phyloP scores from a whole-genome alignment of 2,888 invertebrate species.

The Ceraclea dissimilis region DNA sequence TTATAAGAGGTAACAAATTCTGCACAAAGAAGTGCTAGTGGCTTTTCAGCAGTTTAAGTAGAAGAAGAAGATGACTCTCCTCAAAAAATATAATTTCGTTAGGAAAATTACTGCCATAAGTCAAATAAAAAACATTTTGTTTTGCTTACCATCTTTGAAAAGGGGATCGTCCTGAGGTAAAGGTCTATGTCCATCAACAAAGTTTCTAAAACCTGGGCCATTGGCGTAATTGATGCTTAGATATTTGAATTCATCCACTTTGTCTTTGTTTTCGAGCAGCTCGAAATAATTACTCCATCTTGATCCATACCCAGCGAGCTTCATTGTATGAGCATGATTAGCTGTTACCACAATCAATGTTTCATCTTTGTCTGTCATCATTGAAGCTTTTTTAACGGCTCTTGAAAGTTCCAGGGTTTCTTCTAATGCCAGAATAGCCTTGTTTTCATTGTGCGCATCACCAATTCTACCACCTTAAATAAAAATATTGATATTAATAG shows the following conservation, averaged over 20 bases:
- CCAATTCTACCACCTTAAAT: constrained; percentile 54
- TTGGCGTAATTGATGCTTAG: constrained; percentile 62
- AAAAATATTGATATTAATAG: too few relatives aligned
- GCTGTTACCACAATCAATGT: constrained; percentile 74
- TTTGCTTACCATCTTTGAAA: not conserved
- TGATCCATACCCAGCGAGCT: constrained; percentile 64
- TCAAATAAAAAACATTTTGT: too few relatives aligned
- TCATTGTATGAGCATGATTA: constrained; percentile 74
- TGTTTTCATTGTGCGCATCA: constrained; percentile 57
- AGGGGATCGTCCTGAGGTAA: not conserved
- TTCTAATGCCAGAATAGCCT: constrained; percentile 52
- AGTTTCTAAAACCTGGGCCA: constrained; percentile 49
- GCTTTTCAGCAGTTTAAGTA: too few relatives aligned
- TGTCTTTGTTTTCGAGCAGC: constrained; percentile 34
- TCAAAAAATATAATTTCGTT: too few relatives aligned
- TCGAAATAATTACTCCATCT: constrained; percentile 51
- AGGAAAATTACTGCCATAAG: too few relatives aligned
- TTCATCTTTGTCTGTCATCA: constrained; percentile 56
- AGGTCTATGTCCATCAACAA: not conserved
- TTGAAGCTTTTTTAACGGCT: constrained; percentile 50
- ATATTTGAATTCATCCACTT: constrained; percentile 46
- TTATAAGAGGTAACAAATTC: too few relatives aligned
- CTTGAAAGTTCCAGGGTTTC: constrained; percentile 60
- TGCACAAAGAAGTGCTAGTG: too few relatives aligned
- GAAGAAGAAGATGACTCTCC: too few relatives aligned